Evolutionary conservation across 2,888 invertebrate genomes (phyloP).

Genomic region (Phaedon cochleariae): DNA sequence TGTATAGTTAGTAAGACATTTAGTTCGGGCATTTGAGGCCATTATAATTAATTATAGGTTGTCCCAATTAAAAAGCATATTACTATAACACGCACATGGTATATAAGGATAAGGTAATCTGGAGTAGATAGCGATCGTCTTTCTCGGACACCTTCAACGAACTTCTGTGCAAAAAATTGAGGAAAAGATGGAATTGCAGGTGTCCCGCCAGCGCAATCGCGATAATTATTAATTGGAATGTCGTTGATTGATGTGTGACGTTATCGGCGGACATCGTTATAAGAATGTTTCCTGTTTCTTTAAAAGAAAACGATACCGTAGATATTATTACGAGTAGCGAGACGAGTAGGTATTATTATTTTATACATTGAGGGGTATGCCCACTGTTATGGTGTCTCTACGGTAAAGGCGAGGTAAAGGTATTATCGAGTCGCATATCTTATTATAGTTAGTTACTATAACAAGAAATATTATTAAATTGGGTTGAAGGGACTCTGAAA

Average conservation of each 20-base stretch:
- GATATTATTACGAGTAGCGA: background rate
- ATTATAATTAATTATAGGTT: conserved; percentile 23
- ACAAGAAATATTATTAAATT: no score
- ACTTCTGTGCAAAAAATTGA: background rate
- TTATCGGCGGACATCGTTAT: conserved; percentile 4
- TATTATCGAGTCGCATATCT: no score
- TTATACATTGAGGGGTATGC: no score
- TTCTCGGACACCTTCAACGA: conserved; percentile 16
- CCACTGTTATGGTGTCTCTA: no score
- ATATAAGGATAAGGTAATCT: conserved; percentile 15
- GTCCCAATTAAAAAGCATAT: conserved; percentile 26
- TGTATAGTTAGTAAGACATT: no score
- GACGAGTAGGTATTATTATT: no score
- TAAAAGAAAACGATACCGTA: background rate
- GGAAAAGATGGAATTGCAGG: conserved; percentile 8
- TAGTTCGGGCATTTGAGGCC: conserved; percentile 12
- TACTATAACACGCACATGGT: conserved; percentile 9
- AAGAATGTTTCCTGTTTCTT: conserved; percentile 4
- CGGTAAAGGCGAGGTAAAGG: no score
- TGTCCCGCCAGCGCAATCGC: conserved; percentile 5
- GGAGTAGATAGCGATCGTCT: conserved; percentile 15
- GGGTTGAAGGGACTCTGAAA: no score
- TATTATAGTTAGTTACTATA: no score
- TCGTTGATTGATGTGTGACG: conserved; percentile 15
- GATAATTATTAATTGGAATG: conserved; percentile 15